phyloP scores from a whole-genome alignment of 1,140 invertebrate genomes.

The Medauroidea extradentata region DNA sequence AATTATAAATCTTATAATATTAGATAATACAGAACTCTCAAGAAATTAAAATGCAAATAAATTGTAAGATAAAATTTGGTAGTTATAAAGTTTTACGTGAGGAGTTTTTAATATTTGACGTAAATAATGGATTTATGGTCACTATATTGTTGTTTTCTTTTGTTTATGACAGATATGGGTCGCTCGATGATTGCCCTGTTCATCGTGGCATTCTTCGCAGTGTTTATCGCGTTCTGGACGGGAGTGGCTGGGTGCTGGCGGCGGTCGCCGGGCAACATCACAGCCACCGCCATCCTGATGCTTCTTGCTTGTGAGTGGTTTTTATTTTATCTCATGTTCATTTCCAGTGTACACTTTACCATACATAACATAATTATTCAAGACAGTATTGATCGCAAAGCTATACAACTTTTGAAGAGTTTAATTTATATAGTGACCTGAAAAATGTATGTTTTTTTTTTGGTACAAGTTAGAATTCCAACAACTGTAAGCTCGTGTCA shows the following conservation, averaged over 20 bases:
- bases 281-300: constrained; percentile 88
- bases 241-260: constrained; percentile 90
- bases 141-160: not conserved
- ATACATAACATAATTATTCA: not conserved
- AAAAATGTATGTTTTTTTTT: too few relatives aligned
- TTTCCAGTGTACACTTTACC: not conserved
- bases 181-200: constrained; percentile 87
- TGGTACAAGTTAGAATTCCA: too few relatives aligned
- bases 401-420: too few relatives aligned
- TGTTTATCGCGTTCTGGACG: constrained; percentile 91
- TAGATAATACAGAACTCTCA: too few relatives aligned
- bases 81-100: too few relatives aligned
- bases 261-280: constrained; percentile 86
- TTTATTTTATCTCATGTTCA: constrained; percentile 8
- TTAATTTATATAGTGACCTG: too few relatives aligned
- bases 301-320: constrained; percentile 74
- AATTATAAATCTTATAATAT: too few relatives aligned
- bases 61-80: too few relatives aligned
- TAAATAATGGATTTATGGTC: not conserved
- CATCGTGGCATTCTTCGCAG: constrained; percentile 82
- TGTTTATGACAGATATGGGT: constrained; percentile 69
- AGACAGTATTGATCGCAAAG: too few relatives aligned
- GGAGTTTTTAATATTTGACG: too few relatives aligned
- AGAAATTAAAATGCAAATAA: too few relatives aligned
- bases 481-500: too few relatives aligned